Conservation (phyloP, 2,113 vertebrate genomes). For the Poecile atricapillus region DNA sequence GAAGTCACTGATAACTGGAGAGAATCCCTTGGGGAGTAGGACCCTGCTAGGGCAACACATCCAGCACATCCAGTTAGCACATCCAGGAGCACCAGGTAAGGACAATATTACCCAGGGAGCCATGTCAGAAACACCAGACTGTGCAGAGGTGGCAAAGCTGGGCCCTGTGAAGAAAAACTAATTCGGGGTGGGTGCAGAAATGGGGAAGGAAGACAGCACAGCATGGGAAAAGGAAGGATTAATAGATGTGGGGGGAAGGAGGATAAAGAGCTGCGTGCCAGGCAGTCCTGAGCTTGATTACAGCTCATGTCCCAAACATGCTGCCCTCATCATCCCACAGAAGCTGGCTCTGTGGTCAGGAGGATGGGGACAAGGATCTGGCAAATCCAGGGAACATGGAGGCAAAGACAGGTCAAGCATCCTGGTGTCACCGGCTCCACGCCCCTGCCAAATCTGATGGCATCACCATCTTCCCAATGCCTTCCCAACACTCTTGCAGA, state of each 20-base stretch:
- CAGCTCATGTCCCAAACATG: not conserved
- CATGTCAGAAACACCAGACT: not conserved
- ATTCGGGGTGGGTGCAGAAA: not conserved
- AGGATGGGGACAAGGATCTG: not conserved
- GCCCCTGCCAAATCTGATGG: not conserved
- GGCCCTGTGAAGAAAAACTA: not conserved
- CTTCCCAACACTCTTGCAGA: not conserved
- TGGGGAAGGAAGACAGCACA: not conserved
- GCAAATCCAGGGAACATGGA: not conserved
- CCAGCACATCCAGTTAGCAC: no score
- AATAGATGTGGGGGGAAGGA: not conserved
- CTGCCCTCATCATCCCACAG: not conserved
- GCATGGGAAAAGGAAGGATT: not conserved
- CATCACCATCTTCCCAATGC: not conserved
- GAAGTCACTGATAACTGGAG: not conserved
- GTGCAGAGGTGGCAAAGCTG: not conserved
- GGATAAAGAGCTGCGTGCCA: not conserved
- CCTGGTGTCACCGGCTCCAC: accelerated
- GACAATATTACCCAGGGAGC: not conserved
- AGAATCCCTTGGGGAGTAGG: not conserved
- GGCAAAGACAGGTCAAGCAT: not conserved
- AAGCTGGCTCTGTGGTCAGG: accelerated
- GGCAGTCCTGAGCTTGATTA: not conserved
- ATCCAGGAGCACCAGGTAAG: not conserved
- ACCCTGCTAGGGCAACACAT: not conserved